phyloP scores from a whole-genome alignment of 1,140 invertebrate genomes.

The Coboldia fuscipes region DNA sequence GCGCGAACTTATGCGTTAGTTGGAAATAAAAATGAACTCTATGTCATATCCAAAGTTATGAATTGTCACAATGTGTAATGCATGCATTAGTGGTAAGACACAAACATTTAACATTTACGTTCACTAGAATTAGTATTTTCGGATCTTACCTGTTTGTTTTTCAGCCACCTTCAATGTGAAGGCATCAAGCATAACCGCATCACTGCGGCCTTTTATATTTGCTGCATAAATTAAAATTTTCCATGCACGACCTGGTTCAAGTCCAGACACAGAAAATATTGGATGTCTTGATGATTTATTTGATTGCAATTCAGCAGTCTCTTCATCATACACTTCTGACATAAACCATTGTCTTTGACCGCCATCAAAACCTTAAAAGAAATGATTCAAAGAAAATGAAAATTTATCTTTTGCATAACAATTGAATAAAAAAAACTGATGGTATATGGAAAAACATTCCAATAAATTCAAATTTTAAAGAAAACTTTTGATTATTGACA shows the following conservation, averaged over 20 bases:
- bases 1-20: no score
- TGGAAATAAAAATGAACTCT: no score
- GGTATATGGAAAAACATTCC: no score
- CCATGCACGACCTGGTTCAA: constrained; percentile 43
- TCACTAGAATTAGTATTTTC: not conserved
- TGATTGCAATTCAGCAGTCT: constrained; percentile 33
- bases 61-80: no score
- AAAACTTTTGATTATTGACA: no score
- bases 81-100: no score
- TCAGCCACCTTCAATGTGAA: constrained; percentile 53
- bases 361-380: constrained; percentile 47
- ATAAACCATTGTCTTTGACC: constrained; percentile 47
- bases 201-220: constrained; percentile 37
- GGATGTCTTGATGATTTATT: constrained; percentile 46
- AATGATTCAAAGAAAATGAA: not conserved
- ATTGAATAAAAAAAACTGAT: no score
- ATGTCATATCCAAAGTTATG: no score
- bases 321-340: constrained; percentile 48
- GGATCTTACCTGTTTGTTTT: constrained; percentile 49
- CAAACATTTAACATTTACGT: no score
- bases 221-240: constrained; percentile 39
- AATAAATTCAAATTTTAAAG: no score
- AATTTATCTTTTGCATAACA: no score
- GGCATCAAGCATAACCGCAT: constrained; percentile 31
- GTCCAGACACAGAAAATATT: constrained; percentile 38